Evolutionary conservation across 1,140 invertebrate genomes (phyloP).

Genomic region (Drosophila sucinea): DNA sequence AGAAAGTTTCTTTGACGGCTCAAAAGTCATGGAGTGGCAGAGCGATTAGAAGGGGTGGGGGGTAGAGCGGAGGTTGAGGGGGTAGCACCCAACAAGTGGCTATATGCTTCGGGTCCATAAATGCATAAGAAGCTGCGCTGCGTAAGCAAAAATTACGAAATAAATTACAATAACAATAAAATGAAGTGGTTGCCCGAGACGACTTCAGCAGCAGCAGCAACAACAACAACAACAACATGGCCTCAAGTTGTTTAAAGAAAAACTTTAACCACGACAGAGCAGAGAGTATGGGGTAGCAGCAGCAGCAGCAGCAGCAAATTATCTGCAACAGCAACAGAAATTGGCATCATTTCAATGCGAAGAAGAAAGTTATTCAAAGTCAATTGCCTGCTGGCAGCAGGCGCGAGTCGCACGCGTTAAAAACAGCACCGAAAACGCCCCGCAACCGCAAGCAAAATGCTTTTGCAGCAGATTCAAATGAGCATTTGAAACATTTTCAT

Average conservation of each 20-base stretch:
- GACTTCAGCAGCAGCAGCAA: constrained; percentile 29
- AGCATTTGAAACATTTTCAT: constrained; percentile 79
- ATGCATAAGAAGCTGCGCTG: constrained; percentile 64
- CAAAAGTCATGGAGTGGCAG: constrained; percentile 36
- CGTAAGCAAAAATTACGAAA: constrained; percentile 54
- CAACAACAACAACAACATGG: neutral
- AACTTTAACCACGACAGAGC: constrained; percentile 36
- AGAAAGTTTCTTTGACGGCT: constrained; percentile 60
- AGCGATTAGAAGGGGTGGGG: constrained; percentile 20
- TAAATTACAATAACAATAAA: constrained; percentile 62
- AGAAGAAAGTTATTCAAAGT: constrained; percentile 72
- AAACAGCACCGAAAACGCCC: constrained; percentile 55
- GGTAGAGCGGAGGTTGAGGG: constrained; percentile 1
- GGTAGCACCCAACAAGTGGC: constrained; percentile 60
- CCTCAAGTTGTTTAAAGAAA: constrained; percentile 42
- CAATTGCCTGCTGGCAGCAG: constrained; percentile 61
- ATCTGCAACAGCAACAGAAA: constrained; percentile 68
- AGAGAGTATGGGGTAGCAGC: neutral
- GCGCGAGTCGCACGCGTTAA: constrained; percentile 37
- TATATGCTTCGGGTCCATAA: constrained; percentile 30
- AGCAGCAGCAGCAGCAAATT: constrained; percentile 39
- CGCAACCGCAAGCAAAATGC: constrained; percentile 52
- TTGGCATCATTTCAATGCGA: constrained; percentile 73
- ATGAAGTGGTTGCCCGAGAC: constrained; percentile 42
- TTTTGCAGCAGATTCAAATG: constrained; percentile 67